These are phyloP conservation scores for Drosophila ficusphila DNA, from an alignment of 1,140 invertebrate genomes.

Conservation along the genomic window DNA sequence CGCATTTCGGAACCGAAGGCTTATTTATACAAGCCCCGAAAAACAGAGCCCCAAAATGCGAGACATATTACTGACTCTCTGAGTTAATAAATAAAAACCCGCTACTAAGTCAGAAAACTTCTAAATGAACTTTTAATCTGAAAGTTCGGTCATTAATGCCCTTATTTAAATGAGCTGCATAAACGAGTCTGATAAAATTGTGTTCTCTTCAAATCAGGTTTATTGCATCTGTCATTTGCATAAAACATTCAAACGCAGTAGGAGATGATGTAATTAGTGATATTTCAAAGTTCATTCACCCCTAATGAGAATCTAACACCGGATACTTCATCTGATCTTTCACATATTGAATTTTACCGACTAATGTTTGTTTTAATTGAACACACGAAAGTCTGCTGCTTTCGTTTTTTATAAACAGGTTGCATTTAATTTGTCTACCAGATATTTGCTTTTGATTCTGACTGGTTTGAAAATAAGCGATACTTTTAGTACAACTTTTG, in stretches of 20 bases:
- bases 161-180: slow-evolving; percentile 23
- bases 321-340: slow-evolving; percentile 9
- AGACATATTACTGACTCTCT: not conserved
- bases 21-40: slow-evolving; percentile 54
- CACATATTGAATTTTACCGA: not conserved
- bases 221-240: slow-evolving; percentile 16
- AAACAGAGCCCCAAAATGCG: not conserved
- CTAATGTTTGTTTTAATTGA: slow-evolving; percentile 3
- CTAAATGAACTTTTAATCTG: slow-evolving; percentile 4
- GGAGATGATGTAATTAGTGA: slow-evolving; percentile 19
- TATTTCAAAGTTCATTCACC: slow-evolving; percentile 16
- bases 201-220: slow-evolving; percentile 9
- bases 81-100: slow-evolving; percentile 18
- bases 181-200: not conserved
- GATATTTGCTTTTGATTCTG: not conserved
- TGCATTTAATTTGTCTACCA: slow-evolving; percentile 19
- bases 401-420: slow-evolving; percentile 8
- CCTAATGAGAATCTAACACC: not conserved
- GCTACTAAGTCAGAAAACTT: slow-evolving; percentile 22
- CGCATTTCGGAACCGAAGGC: slow-evolving; percentile 17
- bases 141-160: not conserved
- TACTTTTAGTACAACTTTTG: not conserved
- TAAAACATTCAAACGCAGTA: slow-evolving; percentile 2
- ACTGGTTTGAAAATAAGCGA: slow-evolving; percentile 2
- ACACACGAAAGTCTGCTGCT: not conserved